Conservation (phyloP, 2,113 vertebrate genomes). For the Rhynchomys soricoides region DNA sequence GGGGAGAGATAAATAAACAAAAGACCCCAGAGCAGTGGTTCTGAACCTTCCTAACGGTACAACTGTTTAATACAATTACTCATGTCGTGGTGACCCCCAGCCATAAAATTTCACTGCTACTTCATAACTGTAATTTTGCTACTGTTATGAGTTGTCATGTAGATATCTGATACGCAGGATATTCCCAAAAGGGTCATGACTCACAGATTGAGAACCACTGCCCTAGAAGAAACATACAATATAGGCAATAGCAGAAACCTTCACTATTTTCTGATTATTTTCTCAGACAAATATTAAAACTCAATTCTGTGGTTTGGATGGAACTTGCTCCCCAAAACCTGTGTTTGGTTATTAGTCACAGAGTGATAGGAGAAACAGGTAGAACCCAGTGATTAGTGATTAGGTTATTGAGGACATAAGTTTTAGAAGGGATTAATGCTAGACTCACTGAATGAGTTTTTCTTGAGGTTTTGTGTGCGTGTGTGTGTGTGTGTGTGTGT, state of each 20-base stretch:
- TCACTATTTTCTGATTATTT: background rate
- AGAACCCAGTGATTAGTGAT: background rate
- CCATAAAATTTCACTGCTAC: background rate
- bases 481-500: background rate
- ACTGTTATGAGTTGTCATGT: background rate
- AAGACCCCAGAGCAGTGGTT: background rate
- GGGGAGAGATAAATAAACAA: constrained; percentile 10
- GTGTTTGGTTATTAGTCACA: background rate
- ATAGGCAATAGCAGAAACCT: background rate
- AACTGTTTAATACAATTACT: background rate
- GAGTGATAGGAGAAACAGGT: background rate
- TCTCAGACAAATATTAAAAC: background rate
- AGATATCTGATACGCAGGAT: background rate
- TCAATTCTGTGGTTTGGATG: background rate
- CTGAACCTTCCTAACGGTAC: background rate
- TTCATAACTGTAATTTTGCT: background rate
- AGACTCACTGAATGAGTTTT: background rate
- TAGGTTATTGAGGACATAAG: background rate
- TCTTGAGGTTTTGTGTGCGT: background rate
- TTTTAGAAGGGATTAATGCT: background rate
- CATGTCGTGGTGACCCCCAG: background rate
- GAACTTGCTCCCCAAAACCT: background rate
- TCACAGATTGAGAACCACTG: background rate
- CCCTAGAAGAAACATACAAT: background rate
- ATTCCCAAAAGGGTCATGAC: background rate